Evolutionary conservation across 2,113 vertebrate genomes (phyloP).

Genomic region (Alethe castanea): DNA sequence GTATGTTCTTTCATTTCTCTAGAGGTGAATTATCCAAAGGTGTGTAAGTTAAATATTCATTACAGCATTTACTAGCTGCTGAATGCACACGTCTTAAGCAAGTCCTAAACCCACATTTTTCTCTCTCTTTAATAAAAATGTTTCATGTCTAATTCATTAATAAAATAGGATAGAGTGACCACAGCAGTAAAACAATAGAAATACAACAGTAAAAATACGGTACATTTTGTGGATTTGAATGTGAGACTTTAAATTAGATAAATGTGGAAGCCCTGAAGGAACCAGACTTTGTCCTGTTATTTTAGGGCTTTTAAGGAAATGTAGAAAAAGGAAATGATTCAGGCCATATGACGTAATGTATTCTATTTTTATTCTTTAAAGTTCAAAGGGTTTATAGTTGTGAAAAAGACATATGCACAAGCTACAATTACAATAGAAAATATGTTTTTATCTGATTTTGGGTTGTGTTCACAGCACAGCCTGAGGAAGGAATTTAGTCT

Average conservation of each 20-base stretch:
- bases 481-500: background rate
- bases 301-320: conserved; percentile 70
- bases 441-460: background rate
- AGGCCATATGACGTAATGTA: conserved; percentile 55
- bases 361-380: conserved; percentile 77
- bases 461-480: background rate
- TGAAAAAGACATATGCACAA: conserved; percentile 67
- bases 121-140: background rate
- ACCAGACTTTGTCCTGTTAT: conserved; percentile 62
- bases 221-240: background rate
- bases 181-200: background rate
- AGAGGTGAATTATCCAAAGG: background rate
- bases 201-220: background rate
- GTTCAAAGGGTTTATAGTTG: conserved; percentile 56
- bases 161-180: background rate
- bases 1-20: background rate
- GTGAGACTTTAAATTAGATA: conserved; percentile 1
- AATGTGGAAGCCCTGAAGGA: conserved; percentile 15
- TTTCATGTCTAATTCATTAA: background rate
- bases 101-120: background rate
- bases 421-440: background rate
- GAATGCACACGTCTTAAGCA: background rate
- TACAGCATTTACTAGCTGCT: background rate
- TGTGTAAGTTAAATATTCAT: background rate
- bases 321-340: conserved; percentile 73